A percentile compares a stretch with the other conserved stretches of the same genome.
Conservation (phyloP, 2,888 invertebrate genomes). For the Petrolisthes manimaculis region DNA sequence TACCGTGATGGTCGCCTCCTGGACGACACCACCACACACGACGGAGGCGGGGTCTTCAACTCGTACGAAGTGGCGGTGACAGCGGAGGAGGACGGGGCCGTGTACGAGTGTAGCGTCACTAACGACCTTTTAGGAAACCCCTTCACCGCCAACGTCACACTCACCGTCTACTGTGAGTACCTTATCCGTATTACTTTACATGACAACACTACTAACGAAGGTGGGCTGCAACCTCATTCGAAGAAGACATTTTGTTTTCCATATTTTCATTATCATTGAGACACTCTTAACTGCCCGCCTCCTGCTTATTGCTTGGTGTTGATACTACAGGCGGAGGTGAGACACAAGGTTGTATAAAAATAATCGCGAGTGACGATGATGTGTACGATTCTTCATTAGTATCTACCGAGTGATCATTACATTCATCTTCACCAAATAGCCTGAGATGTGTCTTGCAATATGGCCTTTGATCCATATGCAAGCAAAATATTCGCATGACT, state of each 20-base stretch:
- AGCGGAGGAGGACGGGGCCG: slow-evolving; percentile 49
- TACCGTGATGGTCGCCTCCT: slow-evolving; percentile 47
- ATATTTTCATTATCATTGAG: neutral
- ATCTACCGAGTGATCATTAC: too few relatives aligned
- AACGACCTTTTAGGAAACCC: slow-evolving; percentile 42
- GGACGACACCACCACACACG: slow-evolving; percentile 47
- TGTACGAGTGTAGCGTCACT: slow-evolving; percentile 53
- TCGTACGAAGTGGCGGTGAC: slow-evolving; percentile 47
- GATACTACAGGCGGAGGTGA: neutral
- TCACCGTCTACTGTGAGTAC: slow-evolving; percentile 51
- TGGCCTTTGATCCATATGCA: too few relatives aligned
- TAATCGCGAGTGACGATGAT: too few relatives aligned
- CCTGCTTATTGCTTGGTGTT: neutral
- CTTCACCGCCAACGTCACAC: slow-evolving; percentile 41
- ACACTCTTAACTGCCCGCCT: neutral
- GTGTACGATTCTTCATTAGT: too few relatives aligned
- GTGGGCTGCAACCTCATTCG: neutral
- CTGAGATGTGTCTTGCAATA: too few relatives aligned
- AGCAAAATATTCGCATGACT: too few relatives aligned
- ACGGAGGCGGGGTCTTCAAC: slow-evolving; percentile 40
- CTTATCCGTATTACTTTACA: neutral
- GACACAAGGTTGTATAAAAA: too few relatives aligned
- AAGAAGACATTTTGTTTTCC: neutral
- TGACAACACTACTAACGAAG: neutral
- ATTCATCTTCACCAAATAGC: too few relatives aligned